phyloP scores from a whole-genome alignment of 2,113 vertebrate genomes.

The Mus pahari region DNA sequence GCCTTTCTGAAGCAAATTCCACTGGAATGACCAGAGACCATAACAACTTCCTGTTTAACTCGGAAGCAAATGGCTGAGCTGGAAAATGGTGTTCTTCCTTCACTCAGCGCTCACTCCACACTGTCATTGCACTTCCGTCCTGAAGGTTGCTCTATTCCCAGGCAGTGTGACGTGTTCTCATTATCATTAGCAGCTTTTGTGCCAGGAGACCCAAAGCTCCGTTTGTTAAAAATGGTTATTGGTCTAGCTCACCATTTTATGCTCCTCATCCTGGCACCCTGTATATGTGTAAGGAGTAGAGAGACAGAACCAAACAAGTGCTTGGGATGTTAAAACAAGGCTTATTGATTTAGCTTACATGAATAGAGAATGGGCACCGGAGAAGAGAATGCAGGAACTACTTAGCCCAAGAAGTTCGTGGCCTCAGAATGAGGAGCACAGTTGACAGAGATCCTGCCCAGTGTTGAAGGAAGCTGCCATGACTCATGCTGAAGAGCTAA shows the following conservation, averaged over 20 bases:
- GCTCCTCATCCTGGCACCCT: not conserved
- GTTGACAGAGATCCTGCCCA: not conserved
- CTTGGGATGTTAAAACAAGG: not conserved
- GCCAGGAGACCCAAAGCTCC: not conserved
- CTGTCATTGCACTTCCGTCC: not conserved
- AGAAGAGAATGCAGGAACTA: not conserved
- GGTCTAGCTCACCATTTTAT: not conserved
- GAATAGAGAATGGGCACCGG: not conserved
- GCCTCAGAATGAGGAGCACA: not conserved
- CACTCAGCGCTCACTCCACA: not conserved
- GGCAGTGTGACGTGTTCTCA: not conserved
- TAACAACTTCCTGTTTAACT: not conserved
- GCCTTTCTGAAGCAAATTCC: not conserved
- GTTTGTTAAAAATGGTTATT: not conserved
- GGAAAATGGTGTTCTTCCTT: not conserved
- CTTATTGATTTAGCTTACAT: not conserved
- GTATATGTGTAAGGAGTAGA: not conserved
- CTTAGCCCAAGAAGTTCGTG: not conserved
- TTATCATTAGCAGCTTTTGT: not conserved
- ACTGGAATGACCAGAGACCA: accelerated
- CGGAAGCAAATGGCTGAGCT: not conserved
- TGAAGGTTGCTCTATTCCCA: too few species aligned
- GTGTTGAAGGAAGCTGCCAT: not conserved
- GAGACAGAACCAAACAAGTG: not conserved
- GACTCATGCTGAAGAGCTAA: not conserved